A percentile compares a stretch with the other conserved stretches of the same genome.
phyloP scores from a whole-genome alignment of 2,113 vertebrate species.

The crab-eating macaque (Macaca fascicularis) region DNA sequence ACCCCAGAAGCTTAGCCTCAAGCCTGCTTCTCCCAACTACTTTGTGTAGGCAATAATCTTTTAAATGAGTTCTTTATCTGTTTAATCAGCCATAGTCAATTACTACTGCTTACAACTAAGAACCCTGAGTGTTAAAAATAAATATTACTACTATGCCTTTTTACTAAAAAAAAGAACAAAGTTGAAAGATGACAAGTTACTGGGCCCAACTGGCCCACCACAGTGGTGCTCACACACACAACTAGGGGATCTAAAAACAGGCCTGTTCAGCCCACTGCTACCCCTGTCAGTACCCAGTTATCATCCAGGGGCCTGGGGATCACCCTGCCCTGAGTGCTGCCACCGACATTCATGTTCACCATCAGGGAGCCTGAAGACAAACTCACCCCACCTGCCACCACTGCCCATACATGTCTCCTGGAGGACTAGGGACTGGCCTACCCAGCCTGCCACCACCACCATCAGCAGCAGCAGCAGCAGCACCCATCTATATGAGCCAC shows the following conservation, averaged over 20 bases:
- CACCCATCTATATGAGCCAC: not conserved
- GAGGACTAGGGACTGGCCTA: not conserved
- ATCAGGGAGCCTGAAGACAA: not conserved
- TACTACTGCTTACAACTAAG: not conserved
- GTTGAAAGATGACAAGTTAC: not conserved
- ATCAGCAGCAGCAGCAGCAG: not conserved
- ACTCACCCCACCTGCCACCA: not conserved
- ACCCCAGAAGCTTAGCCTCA: slow-evolving; percentile 8
- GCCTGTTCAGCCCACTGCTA: not conserved
- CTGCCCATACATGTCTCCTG: not conserved
- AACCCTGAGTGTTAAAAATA: not conserved
- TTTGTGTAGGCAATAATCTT: not conserved
- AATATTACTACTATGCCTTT: not conserved
- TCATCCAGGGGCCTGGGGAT: not conserved
- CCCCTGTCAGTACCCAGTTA: not conserved
- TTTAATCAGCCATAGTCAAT: not conserved
- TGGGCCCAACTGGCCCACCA: not conserved
- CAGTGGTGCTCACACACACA: not conserved
- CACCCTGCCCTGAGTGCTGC: not conserved
- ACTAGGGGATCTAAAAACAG: not conserved
- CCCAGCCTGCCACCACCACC: not conserved
- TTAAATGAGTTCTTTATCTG: not conserved
- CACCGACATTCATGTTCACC: not conserved
- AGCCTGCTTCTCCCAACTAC: not conserved
- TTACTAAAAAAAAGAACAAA: not conserved